Conservation (phyloP, 1,140 invertebrate genomes). For the Hestina assimilis region DNA sequence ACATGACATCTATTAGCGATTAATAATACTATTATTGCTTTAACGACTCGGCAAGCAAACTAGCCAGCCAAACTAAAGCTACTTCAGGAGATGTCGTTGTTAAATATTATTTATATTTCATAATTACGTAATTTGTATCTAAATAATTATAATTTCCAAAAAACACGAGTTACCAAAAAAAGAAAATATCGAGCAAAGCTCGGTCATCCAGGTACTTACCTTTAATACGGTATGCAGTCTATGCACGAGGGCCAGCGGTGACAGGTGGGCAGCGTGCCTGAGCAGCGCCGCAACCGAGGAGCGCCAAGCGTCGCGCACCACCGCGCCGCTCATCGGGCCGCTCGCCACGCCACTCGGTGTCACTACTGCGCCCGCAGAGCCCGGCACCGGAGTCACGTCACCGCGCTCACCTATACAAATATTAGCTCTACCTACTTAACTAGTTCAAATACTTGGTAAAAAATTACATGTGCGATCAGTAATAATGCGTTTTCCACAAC, state of each 20-base stretch:
- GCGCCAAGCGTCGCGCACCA: slow-evolving; percentile 65
- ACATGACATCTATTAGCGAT: too few relatives aligned
- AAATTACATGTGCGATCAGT: too few relatives aligned
- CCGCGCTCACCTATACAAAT: slow-evolving; percentile 84
- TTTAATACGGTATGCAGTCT: slow-evolving; percentile 65
- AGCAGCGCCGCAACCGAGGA: slow-evolving; percentile 56
- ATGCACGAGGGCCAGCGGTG: slow-evolving; percentile 59
- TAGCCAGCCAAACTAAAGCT: too few relatives aligned
- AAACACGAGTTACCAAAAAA: neutral
- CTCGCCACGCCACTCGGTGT: slow-evolving; percentile 38
- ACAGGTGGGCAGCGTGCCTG: slow-evolving; percentile 51
- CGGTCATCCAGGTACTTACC: too few relatives aligned
- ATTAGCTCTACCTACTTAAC: neutral
- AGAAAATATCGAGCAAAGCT: neutral
- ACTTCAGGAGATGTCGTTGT: too few relatives aligned
- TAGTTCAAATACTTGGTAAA: too few relatives aligned
- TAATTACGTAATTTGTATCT: too few relatives aligned
- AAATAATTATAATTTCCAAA: too few relatives aligned
- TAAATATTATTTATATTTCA: too few relatives aligned
- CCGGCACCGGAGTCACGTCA: slow-evolving; percentile 87
- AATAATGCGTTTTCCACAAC: too few relatives aligned
- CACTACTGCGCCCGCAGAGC: slow-evolving; percentile 26
- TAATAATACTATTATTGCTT: too few relatives aligned
- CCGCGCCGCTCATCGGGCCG: slow-evolving; percentile 59
- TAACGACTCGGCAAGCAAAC: too few relatives aligned